Evolutionary conservation across 2,797 vertebrate species (phyloP).

Genomic region (Hoplostethus atlanticus): DNA sequence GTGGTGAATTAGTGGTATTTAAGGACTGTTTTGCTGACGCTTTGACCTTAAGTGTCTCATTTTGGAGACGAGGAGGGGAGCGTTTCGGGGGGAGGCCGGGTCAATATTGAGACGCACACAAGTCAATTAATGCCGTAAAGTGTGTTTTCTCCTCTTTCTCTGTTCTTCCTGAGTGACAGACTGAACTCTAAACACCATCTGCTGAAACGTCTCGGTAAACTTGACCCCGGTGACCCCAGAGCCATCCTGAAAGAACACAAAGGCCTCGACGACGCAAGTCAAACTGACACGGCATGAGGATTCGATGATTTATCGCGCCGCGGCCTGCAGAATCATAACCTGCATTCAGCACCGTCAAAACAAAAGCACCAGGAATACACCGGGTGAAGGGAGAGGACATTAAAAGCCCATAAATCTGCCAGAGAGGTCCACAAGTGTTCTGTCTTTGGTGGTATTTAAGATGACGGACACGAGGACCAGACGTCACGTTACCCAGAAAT

Average conservation of each 20-base stretch:
- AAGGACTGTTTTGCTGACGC: slow-evolving; percentile 72
- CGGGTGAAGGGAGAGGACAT: slow-evolving; percentile 50
- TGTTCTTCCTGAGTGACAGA: slow-evolving; percentile 73
- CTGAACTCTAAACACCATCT: slow-evolving; percentile 81
- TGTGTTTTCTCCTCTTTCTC: slow-evolving; percentile 71
- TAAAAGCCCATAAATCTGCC: slow-evolving; percentile 75
- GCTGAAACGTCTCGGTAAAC: slow-evolving; percentile 79
- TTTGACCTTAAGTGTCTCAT: slow-evolving; percentile 79
- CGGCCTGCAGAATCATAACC: slow-evolving; percentile 54
- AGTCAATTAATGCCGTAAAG: slow-evolving; percentile 76
- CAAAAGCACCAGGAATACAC: slow-evolving; percentile 56
- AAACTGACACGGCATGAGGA: slow-evolving; percentile 45
- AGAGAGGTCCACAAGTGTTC: slow-evolving; percentile 62
- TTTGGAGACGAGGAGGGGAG: slow-evolving; percentile 55
- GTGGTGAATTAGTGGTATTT: slow-evolving; percentile 74
- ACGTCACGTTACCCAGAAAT: slow-evolving; percentile 70
- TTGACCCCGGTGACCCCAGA: slow-evolving; percentile 73
- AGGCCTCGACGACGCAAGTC: slow-evolving; percentile 40
- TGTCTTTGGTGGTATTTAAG: slow-evolving; percentile 73
- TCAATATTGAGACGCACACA: slow-evolving; percentile 71
- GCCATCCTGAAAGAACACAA: slow-evolving; percentile 20
- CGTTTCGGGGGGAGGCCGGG: slow-evolving; percentile 32
- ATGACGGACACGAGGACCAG: slow-evolving; percentile 72
- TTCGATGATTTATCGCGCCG: slow-evolving; percentile 47
- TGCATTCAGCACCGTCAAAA: slow-evolving; percentile 62